These are phyloP conservation scores for Carcharodon carcharias DNA, from an alignment of 2,797 vertebrate species.

Conservation along the genomic window DNA sequence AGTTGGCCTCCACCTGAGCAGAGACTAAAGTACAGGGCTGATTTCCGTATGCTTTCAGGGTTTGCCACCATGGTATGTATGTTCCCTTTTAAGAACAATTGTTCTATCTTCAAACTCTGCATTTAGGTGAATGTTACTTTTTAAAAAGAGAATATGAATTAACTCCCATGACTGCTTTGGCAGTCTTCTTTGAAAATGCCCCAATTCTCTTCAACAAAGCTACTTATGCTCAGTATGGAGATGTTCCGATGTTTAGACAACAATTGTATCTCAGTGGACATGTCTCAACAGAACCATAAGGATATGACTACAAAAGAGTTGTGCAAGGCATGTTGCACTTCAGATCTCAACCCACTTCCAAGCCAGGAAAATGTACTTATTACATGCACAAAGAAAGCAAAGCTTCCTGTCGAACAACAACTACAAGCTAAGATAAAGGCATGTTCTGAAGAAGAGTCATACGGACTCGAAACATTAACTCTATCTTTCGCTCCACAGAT, in stretches of 20 bases:
- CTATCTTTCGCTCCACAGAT: no score
- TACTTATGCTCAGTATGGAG: neutral
- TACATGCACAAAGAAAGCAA: neutral
- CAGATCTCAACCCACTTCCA: neutral
- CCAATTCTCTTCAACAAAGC: neutral
- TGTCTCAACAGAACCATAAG: neutral
- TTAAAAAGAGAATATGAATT: neutral
- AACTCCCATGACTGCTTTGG: neutral
- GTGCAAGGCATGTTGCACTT: neutral
- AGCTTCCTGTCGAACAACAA: no score
- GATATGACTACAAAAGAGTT: neutral
- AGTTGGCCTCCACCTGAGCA: neutral
- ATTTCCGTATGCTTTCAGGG: neutral
- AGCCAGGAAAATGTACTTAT: neutral
- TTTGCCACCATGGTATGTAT: neutral
- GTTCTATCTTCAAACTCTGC: neutral
- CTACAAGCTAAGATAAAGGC: no score
- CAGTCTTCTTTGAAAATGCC: neutral
- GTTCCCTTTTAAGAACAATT: neutral
- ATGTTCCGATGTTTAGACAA: neutral
- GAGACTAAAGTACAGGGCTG: neutral
- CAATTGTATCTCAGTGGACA: neutral
- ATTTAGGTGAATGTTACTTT: neutral
- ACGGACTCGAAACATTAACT: no score
- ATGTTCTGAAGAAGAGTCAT: no score